Conservation (phyloP, 2,113 vertebrate species). For the Glaucidium brasilianum region DNA sequence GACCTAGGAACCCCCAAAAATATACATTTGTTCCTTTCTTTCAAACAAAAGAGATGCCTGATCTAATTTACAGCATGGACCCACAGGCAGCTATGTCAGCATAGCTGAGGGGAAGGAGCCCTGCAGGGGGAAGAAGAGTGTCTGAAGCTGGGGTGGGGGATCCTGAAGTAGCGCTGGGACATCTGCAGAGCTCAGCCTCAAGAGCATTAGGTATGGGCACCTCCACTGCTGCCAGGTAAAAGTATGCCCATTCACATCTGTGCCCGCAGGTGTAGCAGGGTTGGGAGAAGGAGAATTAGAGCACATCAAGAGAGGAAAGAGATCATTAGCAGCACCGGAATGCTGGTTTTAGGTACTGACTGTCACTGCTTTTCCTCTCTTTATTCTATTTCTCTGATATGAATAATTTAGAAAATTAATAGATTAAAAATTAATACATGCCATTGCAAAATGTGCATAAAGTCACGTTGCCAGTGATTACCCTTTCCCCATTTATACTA, state of each 20-base stretch:
- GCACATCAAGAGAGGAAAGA: background rate
- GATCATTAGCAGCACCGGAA: background rate
- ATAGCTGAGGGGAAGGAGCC: background rate
- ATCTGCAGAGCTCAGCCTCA: background rate
- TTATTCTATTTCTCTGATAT: constrained; percentile 11
- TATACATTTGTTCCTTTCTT: background rate
- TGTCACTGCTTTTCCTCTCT: background rate
- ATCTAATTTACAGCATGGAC: accelerated
- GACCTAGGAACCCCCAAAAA: background rate
- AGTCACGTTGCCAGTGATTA: background rate
- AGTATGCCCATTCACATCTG: background rate
- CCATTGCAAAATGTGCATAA: background rate
- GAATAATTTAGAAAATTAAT: constrained; percentile 64
- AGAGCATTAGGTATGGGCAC: background rate
- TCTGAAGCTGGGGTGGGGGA: background rate
- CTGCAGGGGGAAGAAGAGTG: background rate
- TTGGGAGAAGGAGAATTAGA: background rate
- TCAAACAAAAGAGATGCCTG: background rate
- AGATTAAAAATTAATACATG: constrained; percentile 55
- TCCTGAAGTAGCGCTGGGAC: background rate
- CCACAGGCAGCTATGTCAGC: background rate
- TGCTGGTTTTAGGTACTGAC: accelerated
- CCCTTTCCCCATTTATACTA: background rate
- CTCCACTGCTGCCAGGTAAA: background rate
- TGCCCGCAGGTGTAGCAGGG: background rate